Conservation (phyloP, 2,113 vertebrate species). For the Epinephelus moara region DNA sequence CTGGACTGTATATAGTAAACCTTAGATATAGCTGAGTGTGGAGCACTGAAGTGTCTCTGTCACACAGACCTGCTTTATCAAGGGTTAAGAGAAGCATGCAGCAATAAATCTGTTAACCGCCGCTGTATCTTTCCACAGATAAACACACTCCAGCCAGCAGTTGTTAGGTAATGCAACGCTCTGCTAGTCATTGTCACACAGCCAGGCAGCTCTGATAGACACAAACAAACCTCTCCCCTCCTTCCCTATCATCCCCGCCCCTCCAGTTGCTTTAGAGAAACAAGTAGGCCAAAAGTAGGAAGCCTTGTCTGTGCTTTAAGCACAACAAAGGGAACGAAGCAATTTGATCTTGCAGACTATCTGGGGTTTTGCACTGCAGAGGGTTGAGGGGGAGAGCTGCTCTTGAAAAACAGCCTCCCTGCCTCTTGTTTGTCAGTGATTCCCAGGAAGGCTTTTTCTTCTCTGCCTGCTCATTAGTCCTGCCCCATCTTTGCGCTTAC, state of each 20-base stretch:
- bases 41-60: not conserved
- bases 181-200: slow-evolving; percentile 23
- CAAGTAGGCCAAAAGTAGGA: slow-evolving; percentile 76
- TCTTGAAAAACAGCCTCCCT: slow-evolving; percentile 51
- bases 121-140: slow-evolving; percentile 18
- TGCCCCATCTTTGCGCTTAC: slow-evolving; percentile 48
- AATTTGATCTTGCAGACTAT: slow-evolving; percentile 73
- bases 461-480: slow-evolving; percentile 53
- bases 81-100: not conserved
- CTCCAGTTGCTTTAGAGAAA: slow-evolving; percentile 58
- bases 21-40: not conserved
- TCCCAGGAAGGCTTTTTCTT: slow-evolving; percentile 48
- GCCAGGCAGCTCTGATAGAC: slow-evolving; percentile 48
- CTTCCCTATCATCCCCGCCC: slow-evolving; percentile 44
- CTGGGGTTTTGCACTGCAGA: slow-evolving; percentile 16
- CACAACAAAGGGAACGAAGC: slow-evolving; percentile 75
- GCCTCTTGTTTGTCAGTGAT: slow-evolving; percentile 54
- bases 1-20: not conserved
- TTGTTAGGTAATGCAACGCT: slow-evolving; percentile 58
- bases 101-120: slow-evolving; percentile 19
- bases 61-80: not conserved
- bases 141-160: slow-evolving; percentile 24
- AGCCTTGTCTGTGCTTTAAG: slow-evolving; percentile 65
- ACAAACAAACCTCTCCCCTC: slow-evolving; percentile 56
- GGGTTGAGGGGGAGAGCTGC: slow-evolving; percentile 9